Evolutionary conservation across 2,113 vertebrate genomes (phyloP).

Genomic region (Dryoscopus gambensis): DNA sequence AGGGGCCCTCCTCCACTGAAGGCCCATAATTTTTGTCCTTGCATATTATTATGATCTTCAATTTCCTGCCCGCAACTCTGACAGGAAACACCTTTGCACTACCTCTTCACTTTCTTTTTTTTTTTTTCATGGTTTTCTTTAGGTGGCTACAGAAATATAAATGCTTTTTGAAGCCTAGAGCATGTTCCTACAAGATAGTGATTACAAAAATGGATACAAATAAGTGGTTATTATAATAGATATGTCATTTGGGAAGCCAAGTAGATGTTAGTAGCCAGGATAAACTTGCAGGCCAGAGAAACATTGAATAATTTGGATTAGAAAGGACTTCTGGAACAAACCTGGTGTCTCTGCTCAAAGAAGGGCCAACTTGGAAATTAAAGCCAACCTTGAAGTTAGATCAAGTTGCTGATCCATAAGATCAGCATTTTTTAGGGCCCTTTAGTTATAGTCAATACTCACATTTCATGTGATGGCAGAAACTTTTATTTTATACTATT

Average conservation of each 20-base stretch:
- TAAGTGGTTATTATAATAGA: background rate
- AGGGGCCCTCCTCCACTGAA: background rate
- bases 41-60: background rate
- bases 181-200: background rate
- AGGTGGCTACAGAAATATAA: background rate
- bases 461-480: background rate
- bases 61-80: background rate
- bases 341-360: background rate
- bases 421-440: background rate
- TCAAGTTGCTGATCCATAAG: background rate
- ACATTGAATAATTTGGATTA: background rate
- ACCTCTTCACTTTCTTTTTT: background rate
- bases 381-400: background rate
- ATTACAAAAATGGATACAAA: background rate
- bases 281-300: background rate
- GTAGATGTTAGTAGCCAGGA: background rate
- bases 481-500: background rate
- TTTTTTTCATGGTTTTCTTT: background rate
- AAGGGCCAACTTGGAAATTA: background rate
- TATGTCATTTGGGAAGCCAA: background rate
- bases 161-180: background rate
- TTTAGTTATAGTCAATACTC: background rate
- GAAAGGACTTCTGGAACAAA: background rate
- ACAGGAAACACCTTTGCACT: background rate
- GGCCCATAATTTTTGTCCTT: background rate